These are phyloP conservation scores for Galerucella calmariensis DNA, from an alignment of 2,888 invertebrate species.

Conservation along the genomic window DNA sequence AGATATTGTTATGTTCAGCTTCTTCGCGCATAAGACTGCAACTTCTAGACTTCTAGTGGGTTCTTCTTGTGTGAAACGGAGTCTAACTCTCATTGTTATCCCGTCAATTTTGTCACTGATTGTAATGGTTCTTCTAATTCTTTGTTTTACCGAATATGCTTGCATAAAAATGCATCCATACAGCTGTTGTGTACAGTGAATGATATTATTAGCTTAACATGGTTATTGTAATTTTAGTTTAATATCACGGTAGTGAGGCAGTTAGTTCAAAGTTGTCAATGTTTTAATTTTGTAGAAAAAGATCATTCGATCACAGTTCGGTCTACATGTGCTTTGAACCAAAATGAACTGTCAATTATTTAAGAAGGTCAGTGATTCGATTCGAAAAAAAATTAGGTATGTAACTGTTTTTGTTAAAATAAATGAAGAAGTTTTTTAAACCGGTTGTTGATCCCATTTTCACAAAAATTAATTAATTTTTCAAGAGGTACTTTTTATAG, in stretches of 20 bases:
- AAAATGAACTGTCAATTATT: slow-evolving; percentile 20
- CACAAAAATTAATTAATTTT: neutral
- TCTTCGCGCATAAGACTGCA: no score
- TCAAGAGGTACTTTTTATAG: no score
- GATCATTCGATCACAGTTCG: slow-evolving; percentile 1
- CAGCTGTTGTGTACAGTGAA: no score
- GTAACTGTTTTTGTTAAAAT: slow-evolving; percentile 21
- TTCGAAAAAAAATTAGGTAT: slow-evolving; percentile 7
- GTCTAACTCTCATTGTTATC: no score
- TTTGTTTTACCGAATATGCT: no score
- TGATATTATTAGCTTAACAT: no score
- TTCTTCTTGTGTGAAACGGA: no score
- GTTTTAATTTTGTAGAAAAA: slow-evolving; percentile 3
- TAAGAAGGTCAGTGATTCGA: slow-evolving; percentile 21
- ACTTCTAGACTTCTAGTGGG: no score
- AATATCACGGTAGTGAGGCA: slow-evolving; percentile 1
- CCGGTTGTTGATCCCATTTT: slow-evolving; percentile 8
- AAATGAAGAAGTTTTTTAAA: slow-evolving; percentile 6
- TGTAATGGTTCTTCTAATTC: no score
- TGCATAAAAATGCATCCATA: no score
- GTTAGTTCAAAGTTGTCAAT: slow-evolving; percentile 9
- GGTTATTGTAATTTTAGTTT: neutral
- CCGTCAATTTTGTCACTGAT: no score
- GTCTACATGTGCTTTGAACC: slow-evolving; percentile 23
- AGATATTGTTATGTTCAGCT: no score